Base-by-base conservation (phyloP, 1,140 invertebrate genomes). In the Hormaphis cornu region DNA sequence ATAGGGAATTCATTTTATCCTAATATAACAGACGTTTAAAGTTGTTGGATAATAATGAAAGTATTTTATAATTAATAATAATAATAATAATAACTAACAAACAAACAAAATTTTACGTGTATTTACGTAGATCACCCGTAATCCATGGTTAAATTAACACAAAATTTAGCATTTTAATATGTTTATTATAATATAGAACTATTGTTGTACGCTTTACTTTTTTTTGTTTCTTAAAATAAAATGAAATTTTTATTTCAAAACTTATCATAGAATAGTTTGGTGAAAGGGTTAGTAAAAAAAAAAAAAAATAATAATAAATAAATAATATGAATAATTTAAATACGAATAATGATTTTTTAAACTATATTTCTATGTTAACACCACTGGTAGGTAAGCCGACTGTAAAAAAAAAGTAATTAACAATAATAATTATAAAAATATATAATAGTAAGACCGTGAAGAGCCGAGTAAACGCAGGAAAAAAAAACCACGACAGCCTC, bases 361-460 rank as follows among this genome's bases (percentile, higher is more conserved):
- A 66, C 44, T 66, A 22, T 66, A 66, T 66, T 66, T 66, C 61
- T 12, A 50, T n/a, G n/a, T n/a, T 66, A 50, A 66, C 61, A 66
- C 61, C 61, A 50, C 61, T 66, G 61, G 61, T 66, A 66, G 61
- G 61, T 66, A 66, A 66, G 61, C 61, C 61, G 61, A 66, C 61
- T 66, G 61, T 66, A 66, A 66, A 30, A 59, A 61, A 44, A 40
- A 59, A 59, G 24, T 20, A 58, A 58, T 8, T 37, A 58, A 42
- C 9, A n/a, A 24, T 6, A 42, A 33, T 33, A 48, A 3, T 10
- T 24, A 46, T 30, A 44, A 46, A 18, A 22, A 63, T 48, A 48
- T 20, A 9, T 16, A 46, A 30, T 50, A 22, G 10, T 46, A 66
- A 66, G 42, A 66, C 61, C 61, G 28, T 35, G 44, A 66, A 66